Conservation (phyloP, 2,113 vertebrate species). For the Platichthys stellatus region DNA sequence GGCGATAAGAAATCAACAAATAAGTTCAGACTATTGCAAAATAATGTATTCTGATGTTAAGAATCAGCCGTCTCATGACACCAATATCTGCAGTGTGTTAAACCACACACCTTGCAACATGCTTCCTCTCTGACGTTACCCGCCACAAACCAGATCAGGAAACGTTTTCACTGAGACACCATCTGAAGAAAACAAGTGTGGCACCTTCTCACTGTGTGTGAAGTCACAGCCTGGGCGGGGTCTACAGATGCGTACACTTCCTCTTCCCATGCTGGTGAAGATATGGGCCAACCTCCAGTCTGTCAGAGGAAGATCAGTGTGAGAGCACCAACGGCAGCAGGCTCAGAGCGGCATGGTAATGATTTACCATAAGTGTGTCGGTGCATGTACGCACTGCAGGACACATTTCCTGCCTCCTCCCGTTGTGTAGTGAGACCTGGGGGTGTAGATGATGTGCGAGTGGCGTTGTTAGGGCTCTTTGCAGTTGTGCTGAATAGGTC, state of each 20-base stretch:
- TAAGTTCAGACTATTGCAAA: neutral
- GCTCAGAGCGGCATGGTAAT: slow-evolving; percentile 31
- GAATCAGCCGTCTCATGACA: neutral
- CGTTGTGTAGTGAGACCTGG: slow-evolving; percentile 1
- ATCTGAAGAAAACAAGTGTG: neutral
- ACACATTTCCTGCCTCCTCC: slow-evolving; percentile 20
- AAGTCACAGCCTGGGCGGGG: slow-evolving; percentile 73
- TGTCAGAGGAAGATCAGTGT: slow-evolving; percentile 62
- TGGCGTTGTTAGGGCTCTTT: slow-evolving; percentile 18
- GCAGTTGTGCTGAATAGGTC: slow-evolving; percentile 1
- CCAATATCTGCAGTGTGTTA: neutral
- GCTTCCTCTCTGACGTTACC: neutral
- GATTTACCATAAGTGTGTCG: slow-evolving; percentile 14
- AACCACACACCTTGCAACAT: neutral
- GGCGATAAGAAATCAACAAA: neutral
- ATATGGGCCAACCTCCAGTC: slow-evolving; percentile 67
- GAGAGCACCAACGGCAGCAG: slow-evolving; percentile 36
- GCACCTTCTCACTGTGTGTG: slow-evolving; percentile 36
- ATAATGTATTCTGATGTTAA: neutral
- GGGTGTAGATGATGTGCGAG: slow-evolving; percentile 29
- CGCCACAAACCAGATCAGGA: neutral
- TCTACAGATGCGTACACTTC: slow-evolving; percentile 76
- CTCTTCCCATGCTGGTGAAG: slow-evolving; percentile 75
- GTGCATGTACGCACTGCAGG: slow-evolving; percentile 5
- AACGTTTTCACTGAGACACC: neutral